These are phyloP conservation scores for Aldabrachelys gigantea DNA, from an alignment of 2,113 vertebrate genomes.

Conservation along the genomic window DNA sequence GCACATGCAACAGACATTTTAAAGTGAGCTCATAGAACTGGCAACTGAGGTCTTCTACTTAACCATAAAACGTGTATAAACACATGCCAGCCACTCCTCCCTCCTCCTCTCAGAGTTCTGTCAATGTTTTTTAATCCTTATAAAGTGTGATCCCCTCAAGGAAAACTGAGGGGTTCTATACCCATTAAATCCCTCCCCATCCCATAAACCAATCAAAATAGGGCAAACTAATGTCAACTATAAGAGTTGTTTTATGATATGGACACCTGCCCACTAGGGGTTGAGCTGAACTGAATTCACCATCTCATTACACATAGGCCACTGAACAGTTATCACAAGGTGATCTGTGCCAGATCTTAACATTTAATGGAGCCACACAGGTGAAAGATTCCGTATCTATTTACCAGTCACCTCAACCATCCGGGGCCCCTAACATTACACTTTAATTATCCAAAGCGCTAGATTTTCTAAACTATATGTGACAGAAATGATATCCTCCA, in stretches of 20 bases:
- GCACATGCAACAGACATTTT: neutral
- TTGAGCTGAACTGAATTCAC: neutral
- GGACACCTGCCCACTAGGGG: neutral
- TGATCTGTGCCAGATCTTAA: neutral
- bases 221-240: neutral
- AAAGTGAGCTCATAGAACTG: neutral
- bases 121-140: accelerated
- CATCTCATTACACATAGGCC: neutral
- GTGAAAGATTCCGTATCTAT: neutral
- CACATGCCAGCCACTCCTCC: neutral
- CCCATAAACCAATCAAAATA: neutral
- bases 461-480: neutral
- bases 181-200: neutral
- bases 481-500: neutral
- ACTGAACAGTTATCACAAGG: neutral
- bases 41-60: neutral
- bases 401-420: neutral
- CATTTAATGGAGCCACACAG: neutral
- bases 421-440: neutral
- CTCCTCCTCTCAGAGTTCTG: accelerated
- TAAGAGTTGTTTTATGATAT: accelerated
- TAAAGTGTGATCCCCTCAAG: neutral
- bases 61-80: neutral
- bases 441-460: neutral
- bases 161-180: neutral